A percentile compares a stretch with the other conserved stretches of the same genome.
Evolutionary conservation across 2,888 invertebrate species (phyloP).

Genomic region (Cosmopolites sordidus): DNA sequence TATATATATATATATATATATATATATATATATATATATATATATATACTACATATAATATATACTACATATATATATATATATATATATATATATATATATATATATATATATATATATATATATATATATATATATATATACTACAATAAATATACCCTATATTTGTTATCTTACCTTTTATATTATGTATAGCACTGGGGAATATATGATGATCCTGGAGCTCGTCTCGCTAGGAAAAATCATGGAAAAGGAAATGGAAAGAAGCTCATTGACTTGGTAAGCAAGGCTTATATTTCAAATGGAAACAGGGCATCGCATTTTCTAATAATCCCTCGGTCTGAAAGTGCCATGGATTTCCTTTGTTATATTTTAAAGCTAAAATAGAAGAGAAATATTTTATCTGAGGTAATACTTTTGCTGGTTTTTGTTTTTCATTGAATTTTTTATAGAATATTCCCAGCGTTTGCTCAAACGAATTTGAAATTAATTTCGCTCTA

Average conservation of each 20-base stretch:
- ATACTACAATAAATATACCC: too few species aligned
- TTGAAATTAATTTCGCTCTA: too few species aligned
- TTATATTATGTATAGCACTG: slow-evolving; percentile 12
- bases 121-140: too few species aligned
- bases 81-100: too few species aligned
- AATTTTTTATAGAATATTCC: too few species aligned
- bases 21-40: too few species aligned
- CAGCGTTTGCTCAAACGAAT: too few species aligned
- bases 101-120: too few species aligned
- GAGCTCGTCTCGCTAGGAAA: slow-evolving; percentile 2
- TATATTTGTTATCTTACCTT: slow-evolving; percentile 3
- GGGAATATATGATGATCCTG: slow-evolving; percentile 9
- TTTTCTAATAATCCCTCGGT: slow-evolving; percentile 11
- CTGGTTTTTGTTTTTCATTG: not conserved
- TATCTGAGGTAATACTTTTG: not conserved
- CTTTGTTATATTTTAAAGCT: slow-evolving; percentile 12
- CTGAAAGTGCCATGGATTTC: slow-evolving; percentile 5
- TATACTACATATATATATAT: too few species aligned
- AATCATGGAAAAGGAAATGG: slow-evolving; percentile 19
- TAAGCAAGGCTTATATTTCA: slow-evolving; percentile 20
- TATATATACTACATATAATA: too few species aligned
- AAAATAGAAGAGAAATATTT: slow-evolving; percentile 2
- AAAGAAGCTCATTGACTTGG: slow-evolving; percentile 22
- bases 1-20: too few species aligned
- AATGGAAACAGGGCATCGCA: slow-evolving; percentile 12